These are phyloP conservation scores for Peromyscus californicus DNA, from an alignment of 2,113 vertebrate species.

Conservation along the genomic window DNA sequence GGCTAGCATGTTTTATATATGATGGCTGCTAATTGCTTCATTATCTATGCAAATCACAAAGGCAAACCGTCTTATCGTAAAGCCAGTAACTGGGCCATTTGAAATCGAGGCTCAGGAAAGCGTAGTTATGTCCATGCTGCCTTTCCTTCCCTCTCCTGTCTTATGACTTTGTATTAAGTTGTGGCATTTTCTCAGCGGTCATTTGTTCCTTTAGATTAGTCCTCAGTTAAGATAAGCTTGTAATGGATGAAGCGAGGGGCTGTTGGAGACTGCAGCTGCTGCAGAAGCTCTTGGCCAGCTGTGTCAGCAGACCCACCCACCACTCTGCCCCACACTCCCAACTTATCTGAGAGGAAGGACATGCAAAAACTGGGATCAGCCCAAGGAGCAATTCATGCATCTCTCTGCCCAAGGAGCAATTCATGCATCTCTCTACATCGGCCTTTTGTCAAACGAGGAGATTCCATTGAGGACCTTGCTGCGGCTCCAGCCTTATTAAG, in stretches of 20 bases:
- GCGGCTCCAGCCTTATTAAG: not conserved
- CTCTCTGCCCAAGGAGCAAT: not conserved
- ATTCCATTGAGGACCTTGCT: not conserved
- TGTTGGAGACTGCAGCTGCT: conserved; percentile 38
- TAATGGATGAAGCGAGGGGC: conserved; percentile 64
- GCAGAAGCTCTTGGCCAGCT: not conserved
- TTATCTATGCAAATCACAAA: conserved; percentile 91
- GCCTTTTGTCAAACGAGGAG: not conserved
- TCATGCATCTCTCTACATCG: rapidly evolving
- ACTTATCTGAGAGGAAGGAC: not conserved
- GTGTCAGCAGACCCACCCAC: conserved; percentile 61
- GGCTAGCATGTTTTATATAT: conserved; percentile 90
- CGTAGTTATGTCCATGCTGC: conserved; percentile 84
- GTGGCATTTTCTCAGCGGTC: conserved; percentile 82
- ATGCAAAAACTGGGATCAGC: not conserved
- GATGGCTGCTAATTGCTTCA: conserved; percentile 90
- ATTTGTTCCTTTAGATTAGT: conserved; percentile 85
- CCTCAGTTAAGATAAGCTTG: conserved; percentile 86
- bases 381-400: not conserved
- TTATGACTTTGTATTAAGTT: conserved; percentile 86
- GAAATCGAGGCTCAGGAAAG: conserved; percentile 83
- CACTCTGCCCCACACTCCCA: not conserved
- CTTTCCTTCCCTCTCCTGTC: conserved; percentile 49
- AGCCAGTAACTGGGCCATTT: conserved; percentile 87
- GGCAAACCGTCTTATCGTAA: conserved; percentile 89